Conservation (phyloP, 2,113 vertebrate species). For the Sarotherodon lohbergeri region DNA sequence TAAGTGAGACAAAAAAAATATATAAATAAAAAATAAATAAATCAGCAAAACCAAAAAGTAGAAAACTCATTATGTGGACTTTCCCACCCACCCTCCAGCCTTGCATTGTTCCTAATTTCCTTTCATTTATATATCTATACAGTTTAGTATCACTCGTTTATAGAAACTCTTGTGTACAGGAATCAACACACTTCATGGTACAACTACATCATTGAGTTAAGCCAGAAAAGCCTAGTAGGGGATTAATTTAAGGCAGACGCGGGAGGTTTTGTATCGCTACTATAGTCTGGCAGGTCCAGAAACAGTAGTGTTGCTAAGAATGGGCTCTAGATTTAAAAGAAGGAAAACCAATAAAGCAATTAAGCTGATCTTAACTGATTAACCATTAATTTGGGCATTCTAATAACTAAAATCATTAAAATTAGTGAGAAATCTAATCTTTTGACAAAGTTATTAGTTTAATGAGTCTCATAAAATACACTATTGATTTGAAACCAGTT, state of each 20-base stretch:
- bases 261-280: background rate
- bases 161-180: background rate
- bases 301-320: background rate
- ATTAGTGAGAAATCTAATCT: background rate
- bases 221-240: background rate
- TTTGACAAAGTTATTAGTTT: background rate
- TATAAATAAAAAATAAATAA: background rate
- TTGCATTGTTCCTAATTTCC: background rate
- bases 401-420: background rate
- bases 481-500: background rate
- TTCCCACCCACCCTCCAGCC: background rate
- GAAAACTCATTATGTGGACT: background rate
- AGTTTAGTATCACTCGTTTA: background rate
- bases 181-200: background rate
- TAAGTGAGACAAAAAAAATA: background rate
- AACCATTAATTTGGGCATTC: background rate
- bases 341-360: background rate
- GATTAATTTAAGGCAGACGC: background rate
- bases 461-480: background rate
- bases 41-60: background rate
- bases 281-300: background rate
- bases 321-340: background rate
- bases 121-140: background rate
- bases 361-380: background rate
- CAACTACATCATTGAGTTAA: background rate